Conservation (phyloP, 2,113 vertebrate species). For the Hypomesus transpacificus region DNA sequence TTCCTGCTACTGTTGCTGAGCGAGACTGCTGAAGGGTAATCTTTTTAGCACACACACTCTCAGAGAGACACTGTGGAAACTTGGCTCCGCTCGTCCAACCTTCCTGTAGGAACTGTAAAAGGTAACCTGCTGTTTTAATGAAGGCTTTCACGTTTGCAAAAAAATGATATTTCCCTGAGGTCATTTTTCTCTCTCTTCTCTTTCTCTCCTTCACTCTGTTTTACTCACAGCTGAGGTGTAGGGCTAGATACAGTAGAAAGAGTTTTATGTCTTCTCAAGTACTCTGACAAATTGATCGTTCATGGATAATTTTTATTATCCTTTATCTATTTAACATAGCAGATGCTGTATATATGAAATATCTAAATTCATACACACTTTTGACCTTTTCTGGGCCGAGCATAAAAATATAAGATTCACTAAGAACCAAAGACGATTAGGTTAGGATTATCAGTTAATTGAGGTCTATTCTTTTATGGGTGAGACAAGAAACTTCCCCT, state of each 20-base stretch:
- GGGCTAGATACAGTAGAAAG: conserved; percentile 8
- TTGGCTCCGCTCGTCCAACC: conserved; percentile 48
- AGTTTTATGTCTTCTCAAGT: not conserved
- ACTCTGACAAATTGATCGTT: conserved; percentile 4
- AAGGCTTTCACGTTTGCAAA: conserved; percentile 45
- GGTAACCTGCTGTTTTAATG: conserved; percentile 59
- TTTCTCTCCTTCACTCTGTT: conserved; percentile 14
- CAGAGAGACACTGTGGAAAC: conserved; percentile 67
- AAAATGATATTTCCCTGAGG: conserved; percentile 28
- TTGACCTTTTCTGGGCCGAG: not conserved
- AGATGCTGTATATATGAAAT: not conserved
- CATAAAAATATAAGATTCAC: not conserved
- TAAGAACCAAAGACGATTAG: not conserved
- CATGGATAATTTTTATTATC: not conserved
- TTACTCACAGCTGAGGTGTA: not conserved
- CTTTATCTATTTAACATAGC: conserved; percentile 7
- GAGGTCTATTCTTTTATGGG: not conserved
- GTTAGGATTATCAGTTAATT: not conserved
- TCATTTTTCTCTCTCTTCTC: conserved; percentile 11
- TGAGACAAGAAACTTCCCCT: not conserved
- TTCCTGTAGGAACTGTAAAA: conserved; percentile 57
- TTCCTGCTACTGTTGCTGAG: conserved; percentile 18
- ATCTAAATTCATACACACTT: not conserved
- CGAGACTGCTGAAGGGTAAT: conserved; percentile 58
- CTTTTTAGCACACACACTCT: conserved; percentile 68